These are phyloP conservation scores for Polyergus mexicanus DNA, from an alignment of 1,140 invertebrate genomes.

Conservation along the genomic window DNA sequence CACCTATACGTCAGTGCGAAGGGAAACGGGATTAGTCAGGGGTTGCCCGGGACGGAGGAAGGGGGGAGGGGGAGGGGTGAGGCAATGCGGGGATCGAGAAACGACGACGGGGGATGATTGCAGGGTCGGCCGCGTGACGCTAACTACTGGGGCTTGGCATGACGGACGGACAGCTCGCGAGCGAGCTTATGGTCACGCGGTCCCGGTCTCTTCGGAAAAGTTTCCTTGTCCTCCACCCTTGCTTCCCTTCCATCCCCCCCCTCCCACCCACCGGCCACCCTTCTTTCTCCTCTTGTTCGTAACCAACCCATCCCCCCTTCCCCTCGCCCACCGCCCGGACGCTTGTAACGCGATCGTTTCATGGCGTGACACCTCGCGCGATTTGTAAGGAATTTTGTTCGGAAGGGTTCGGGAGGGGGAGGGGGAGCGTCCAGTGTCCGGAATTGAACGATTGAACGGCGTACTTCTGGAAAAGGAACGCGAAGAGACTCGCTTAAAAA, in stretches of 20 bases:
- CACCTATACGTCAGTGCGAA: conserved; percentile 82
- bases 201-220: conserved; percentile 76
- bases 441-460: conserved; percentile 2
- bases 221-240: conserved; percentile 51
- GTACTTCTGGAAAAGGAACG: neutral
- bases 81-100: conserved; percentile 62
- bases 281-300: neutral
- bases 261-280: no score
- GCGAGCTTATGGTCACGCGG: conserved; percentile 77
- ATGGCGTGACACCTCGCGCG: conserved; percentile 71
- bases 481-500: no score
- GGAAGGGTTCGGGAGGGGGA: no score
- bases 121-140: conserved; percentile 83
- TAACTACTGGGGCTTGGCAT: conserved; percentile 84
- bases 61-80: conserved; percentile 45
- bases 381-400: conserved; percentile 70
- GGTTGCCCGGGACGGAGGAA: conserved; percentile 69
- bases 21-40: conserved; percentile 83
- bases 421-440: conserved; percentile 3
- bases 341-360: conserved; percentile 66
- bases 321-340: no score
- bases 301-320: conserved; percentile 42
- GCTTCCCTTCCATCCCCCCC: neutral
- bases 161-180: conserved; percentile 81
- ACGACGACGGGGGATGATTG: conserved; percentile 82